These are phyloP conservation scores for Sprattus sprattus DNA, from an alignment of 2,113 vertebrate genomes.

Conservation along the genomic window DNA sequence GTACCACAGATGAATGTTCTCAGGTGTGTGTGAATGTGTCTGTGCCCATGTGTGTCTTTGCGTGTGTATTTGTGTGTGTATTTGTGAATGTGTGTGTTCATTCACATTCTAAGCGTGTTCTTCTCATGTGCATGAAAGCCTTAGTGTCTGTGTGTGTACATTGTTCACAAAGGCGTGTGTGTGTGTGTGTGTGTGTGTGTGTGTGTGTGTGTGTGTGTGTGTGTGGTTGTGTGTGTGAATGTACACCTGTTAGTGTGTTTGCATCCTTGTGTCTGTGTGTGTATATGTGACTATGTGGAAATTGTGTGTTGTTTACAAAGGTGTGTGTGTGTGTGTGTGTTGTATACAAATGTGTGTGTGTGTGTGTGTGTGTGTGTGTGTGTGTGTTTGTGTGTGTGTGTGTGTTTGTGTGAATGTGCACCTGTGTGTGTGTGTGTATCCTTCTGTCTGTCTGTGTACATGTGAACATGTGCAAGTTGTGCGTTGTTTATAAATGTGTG, in stretches of 20 bases:
- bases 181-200: background rate
- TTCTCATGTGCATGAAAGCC: background rate
- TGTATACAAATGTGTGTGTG: no score
- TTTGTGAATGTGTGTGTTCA: background rate
- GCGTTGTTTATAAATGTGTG: no score
- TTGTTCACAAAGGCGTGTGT: background rate
- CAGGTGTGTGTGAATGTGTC: background rate
- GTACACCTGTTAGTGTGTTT: no score
- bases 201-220: background rate
- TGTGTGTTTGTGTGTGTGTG: background rate
- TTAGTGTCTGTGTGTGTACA: background rate
- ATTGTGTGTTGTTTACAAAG: no score
- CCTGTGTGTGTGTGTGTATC: background rate
- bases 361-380: background rate
- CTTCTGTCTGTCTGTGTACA: background rate
- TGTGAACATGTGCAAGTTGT: background rate
- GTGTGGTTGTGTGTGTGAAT: no score
- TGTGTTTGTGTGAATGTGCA: background rate
- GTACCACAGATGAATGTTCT: background rate
- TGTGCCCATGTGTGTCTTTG: background rate
- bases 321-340: no score
- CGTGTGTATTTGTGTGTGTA: background rate
- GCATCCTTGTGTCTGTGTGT: background rate
- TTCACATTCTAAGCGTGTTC: background rate
- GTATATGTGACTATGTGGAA: background rate